A percentile compares a stretch with the other conserved stretches of the same genome.
These are phyloP conservation scores for Lota lota DNA, from an alignment of 2,113 vertebrate species.

Conservation along the genomic window DNA sequence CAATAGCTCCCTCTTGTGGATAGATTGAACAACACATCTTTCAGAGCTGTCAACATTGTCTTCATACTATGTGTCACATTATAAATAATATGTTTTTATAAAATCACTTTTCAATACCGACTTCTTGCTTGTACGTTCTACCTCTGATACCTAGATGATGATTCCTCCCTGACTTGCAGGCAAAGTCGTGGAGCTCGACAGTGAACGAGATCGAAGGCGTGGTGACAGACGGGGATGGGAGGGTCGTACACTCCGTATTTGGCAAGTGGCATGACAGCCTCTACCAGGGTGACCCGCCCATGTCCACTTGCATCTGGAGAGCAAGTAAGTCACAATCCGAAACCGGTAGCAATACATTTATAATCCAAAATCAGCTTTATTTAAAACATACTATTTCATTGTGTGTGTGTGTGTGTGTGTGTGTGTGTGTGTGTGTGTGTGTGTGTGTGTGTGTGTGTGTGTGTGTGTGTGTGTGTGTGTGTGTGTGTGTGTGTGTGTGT, in stretches of 20 bases:
- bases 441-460: not conserved
- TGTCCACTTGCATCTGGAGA: slow-evolving; percentile 90
- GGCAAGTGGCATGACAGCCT: slow-evolving; percentile 96
- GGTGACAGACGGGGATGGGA: slow-evolving; percentile 81
- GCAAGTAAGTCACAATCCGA: slow-evolving; percentile 80
- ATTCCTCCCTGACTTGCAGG: slow-evolving; percentile 54
- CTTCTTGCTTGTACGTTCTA: not conserved
- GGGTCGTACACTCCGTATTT: slow-evolving; percentile 84
- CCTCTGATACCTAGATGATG: not conserved
- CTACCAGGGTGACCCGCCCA: slow-evolving; percentile 84
- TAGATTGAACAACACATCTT: too few relatives aligned
- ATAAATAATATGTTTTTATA: too few relatives aligned
- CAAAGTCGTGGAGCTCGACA: slow-evolving; percentile 84
- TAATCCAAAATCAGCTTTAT: too few relatives aligned
- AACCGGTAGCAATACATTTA: too few relatives aligned
- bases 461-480: not conserved
- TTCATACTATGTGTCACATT: too few relatives aligned
- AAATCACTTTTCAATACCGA: too few relatives aligned
- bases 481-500: slow-evolving; percentile 3
- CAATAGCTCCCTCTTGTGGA: too few relatives aligned
- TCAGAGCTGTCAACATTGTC: too few relatives aligned
- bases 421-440: not conserved
- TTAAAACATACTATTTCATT: not conserved
- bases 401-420: not conserved
- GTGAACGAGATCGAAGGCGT: slow-evolving; percentile 91